phyloP scores from a whole-genome alignment of 2,113 vertebrate genomes.

The Eonycteris spelaea region DNA sequence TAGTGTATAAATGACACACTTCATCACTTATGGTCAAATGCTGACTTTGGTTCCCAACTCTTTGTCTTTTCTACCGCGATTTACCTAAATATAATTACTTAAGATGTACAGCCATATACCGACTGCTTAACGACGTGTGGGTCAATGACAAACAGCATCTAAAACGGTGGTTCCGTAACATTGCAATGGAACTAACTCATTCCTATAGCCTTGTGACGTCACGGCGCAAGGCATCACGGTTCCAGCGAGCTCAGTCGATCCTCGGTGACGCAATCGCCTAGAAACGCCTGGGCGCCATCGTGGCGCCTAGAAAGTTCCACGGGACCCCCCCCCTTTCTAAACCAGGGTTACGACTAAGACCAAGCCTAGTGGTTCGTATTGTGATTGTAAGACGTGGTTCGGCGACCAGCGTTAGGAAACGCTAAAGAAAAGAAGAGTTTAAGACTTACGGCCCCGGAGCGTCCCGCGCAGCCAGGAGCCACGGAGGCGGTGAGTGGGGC shows the following conservation, averaged over 20 bases:
- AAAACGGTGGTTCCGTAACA: not conserved
- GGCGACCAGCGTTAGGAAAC: no score
- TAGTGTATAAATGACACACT: not conserved
- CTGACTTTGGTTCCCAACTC: not conserved
- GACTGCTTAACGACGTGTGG: no score
- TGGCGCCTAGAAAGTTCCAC: no score
- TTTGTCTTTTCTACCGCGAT: not conserved
- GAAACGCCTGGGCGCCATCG: not conserved
- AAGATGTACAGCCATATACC: not conserved
- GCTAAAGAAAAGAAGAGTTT: no score
- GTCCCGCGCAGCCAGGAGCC: not conserved
- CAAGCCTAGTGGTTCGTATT: no score
- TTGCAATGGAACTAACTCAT: not conserved
- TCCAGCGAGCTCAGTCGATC: no score
- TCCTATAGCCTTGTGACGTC: not conserved
- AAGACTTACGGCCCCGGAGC: not conserved
- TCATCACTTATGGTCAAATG: not conserved
- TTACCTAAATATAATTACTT: not conserved
- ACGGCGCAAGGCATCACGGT: not conserved
- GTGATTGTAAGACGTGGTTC: no score
- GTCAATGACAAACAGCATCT: not conserved
- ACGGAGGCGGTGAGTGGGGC: not conserved
- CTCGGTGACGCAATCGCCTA: accelerated
- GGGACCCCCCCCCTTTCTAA: not conserved
- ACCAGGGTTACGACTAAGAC: no score